A percentile compares a stretch with the other conserved stretches of the same genome.
These are phyloP conservation scores for Nemurella pictetii DNA, from an alignment of 2,888 invertebrate genomes.

Conservation along the genomic window DNA sequence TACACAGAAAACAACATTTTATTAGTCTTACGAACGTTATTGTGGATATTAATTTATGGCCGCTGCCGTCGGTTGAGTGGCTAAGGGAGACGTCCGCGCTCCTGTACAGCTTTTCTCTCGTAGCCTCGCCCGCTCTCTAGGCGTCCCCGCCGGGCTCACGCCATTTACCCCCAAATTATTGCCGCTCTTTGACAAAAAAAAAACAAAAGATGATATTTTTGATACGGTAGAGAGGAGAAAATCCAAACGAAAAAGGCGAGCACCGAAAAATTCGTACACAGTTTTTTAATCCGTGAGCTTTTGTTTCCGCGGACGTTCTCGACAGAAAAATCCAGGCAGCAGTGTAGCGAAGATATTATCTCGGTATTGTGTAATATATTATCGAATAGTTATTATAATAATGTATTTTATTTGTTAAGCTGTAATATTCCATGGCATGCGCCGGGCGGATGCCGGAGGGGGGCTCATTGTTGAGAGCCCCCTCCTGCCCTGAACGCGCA, in stretches of 20 bases:
- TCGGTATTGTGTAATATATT: constrained; percentile 36
- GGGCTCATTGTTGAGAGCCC: not conserved
- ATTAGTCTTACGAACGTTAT: not conserved
- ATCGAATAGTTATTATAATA: constrained; percentile 33
- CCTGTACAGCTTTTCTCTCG: not conserved
- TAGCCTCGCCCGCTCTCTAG: not conserved
- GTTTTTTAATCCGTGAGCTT: not conserved
- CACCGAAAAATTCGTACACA: constrained; percentile 1
- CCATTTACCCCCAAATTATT: not conserved
- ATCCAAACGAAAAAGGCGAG: not conserved
- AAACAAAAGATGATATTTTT: not conserved
- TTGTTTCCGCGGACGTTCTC: not conserved
- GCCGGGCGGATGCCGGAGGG: not conserved
- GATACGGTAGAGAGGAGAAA: not conserved
- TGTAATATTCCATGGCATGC: constrained; percentile 28
- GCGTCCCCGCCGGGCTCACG: not conserved
- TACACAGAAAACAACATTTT: constrained; percentile 24
- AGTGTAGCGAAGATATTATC: constrained; percentile 1
- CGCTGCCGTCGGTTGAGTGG: not conserved
- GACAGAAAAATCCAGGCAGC: not conserved
- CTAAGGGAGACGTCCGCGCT: not conserved
- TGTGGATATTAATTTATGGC: constrained; percentile 21
- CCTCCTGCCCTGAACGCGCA: not conserved
- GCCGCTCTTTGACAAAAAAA: not conserved
- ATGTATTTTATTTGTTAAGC: constrained; percentile 40